Evolutionary conservation across 30 jellyfish, hydroid and myxozoan genomes (phyloP).

Genomic region (Pseudorhiza aurosa): DNA sequence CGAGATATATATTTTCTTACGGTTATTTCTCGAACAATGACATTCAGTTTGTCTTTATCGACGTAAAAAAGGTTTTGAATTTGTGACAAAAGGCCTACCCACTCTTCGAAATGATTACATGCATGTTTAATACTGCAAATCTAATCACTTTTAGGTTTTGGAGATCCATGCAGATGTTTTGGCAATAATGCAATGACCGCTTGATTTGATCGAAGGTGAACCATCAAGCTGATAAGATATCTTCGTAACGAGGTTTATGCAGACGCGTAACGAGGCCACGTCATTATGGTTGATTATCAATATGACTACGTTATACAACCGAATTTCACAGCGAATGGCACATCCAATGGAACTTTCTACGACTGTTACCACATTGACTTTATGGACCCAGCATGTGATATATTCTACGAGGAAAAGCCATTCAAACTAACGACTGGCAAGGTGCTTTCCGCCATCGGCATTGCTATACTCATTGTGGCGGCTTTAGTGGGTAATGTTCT

Average conservation of each 20-base stretch:
- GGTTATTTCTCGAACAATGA: too few species aligned
- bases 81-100: too few species aligned
- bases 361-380: slow-evolving; percentile 1
- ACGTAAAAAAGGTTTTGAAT: too few species aligned
- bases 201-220: too few species aligned
- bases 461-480: slow-evolving; percentile 62
- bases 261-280: neutral
- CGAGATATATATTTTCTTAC: too few species aligned
- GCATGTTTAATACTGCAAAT: too few species aligned
- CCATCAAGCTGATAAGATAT: neutral
- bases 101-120: too few species aligned
- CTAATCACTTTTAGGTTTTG: neutral
- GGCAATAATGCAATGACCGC: too few species aligned
- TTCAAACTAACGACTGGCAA: slow-evolving; percentile 60
- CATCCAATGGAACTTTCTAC: neutral
- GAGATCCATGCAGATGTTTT: neutral
- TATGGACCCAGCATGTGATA: slow-evolving; percentile 12
- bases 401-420: neutral
- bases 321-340: neutral
- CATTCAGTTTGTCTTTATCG: too few species aligned
- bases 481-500: slow-evolving; percentile 85
- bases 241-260: too few species aligned
- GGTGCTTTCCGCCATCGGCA: slow-evolving; percentile 67
- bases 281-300: neutral
- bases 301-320: neutral